phyloP scores from a whole-genome alignment of 53 echinoderm and acorn worm species.

The Crossaster papposus region DNA sequence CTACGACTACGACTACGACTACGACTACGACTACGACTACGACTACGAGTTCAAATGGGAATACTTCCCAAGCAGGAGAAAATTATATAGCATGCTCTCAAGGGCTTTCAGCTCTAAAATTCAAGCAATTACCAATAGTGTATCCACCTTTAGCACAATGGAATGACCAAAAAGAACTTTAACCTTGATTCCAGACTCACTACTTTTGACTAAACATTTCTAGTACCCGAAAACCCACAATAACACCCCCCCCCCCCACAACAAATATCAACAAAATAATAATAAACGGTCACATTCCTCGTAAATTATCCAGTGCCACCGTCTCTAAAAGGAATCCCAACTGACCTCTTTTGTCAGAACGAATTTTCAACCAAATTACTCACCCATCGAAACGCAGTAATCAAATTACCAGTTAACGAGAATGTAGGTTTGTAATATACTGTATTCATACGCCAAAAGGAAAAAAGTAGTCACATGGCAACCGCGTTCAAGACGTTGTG shows the following conservation, averaged over 20 bases:
- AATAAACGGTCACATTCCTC: slow-evolving; percentile 54
- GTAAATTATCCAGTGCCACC: slow-evolving; percentile 31
- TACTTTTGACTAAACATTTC: too few species aligned
- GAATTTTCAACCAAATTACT: slow-evolving; percentile 26
- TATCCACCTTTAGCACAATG: background rate
- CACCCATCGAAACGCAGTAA: background rate
- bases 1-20: too few species aligned
- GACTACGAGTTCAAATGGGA: too few species aligned
- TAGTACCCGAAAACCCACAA: background rate
- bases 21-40: too few species aligned
- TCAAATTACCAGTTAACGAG: background rate
- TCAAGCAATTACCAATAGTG: too few species aligned
- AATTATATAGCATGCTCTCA: too few species aligned
- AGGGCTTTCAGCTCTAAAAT: background rate
- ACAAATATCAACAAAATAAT: background rate
- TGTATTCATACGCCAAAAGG: background rate
- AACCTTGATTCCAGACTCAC: background rate
- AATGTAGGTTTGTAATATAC: background rate
- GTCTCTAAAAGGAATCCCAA: slow-evolving; percentile 16
- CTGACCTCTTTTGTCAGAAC: slow-evolving; percentile 38
- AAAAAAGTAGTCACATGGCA: background rate
- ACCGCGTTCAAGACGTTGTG: too few species aligned
- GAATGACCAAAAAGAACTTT: background rate
- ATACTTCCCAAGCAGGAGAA: too few species aligned
- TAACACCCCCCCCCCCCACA: background rate